Conservation (phyloP, 2,797 vertebrate genomes). For the Mycteria americana region DNA sequence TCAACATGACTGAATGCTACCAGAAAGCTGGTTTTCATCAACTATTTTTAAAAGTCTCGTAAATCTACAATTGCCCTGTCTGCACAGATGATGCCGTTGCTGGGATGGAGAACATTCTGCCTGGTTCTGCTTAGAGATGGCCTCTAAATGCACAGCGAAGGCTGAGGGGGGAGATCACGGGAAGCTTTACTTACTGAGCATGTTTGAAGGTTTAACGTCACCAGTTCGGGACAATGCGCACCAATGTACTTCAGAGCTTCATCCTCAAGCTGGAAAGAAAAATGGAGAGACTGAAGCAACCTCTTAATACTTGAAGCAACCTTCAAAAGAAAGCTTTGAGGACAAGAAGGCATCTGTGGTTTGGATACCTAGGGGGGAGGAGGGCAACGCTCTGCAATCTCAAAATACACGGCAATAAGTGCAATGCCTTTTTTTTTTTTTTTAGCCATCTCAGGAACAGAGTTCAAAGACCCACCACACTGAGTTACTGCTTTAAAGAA, state of each 20-base stretch:
- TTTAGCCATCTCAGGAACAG: neutral
- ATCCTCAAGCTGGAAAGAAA: conserved; percentile 86
- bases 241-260: conserved; percentile 96
- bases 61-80: neutral
- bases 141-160: neutral
- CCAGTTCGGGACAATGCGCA: conserved; percentile 90
- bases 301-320: neutral
- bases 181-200: conserved; percentile 86
- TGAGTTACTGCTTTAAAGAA: neutral
- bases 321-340: neutral
- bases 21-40: neutral
- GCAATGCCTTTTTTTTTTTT: rapidly evolving
- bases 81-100: neutral
- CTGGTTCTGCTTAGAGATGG: neutral
- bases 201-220: conserved; percentile 94
- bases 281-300: neutral
- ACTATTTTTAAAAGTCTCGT: neutral
- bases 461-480: neutral
- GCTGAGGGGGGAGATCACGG: neutral
- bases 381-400: neutral
- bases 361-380: neutral
- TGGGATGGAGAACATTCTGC: neutral
- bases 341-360: neutral
- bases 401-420: neutral
- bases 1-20: neutral